These are phyloP conservation scores for Pseudococcus longispinus DNA, from an alignment of 2,888 invertebrate species.

Conservation along the genomic window DNA sequence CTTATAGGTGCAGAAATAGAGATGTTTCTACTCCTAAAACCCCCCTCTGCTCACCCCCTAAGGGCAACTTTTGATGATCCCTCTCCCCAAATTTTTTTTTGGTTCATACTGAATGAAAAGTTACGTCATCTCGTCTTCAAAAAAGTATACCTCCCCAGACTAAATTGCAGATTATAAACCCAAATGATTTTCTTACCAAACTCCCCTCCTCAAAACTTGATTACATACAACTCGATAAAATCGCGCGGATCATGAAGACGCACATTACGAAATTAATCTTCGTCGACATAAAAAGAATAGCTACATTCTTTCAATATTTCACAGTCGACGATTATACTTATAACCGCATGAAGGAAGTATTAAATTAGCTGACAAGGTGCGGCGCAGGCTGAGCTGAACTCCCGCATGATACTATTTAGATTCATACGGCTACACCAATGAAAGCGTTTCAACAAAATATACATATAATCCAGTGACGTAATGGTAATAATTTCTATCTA, in stretches of 20 bases:
- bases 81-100: no score
- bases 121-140: no score
- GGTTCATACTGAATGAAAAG: no score
- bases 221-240: background rate
- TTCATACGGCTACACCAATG: background rate
- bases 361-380: conserved; percentile 41
- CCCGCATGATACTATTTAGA: conserved; percentile 5
- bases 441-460: conserved; percentile 1
- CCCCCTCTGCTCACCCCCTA: no score
- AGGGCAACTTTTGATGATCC: no score
- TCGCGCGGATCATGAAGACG: background rate
- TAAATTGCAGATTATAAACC: no score
- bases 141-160: no score
- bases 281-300: background rate
- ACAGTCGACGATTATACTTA: conserved; percentile 4
- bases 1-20: no score
- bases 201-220: background rate
- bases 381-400: conserved; percentile 1
- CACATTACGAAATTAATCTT: background rate
- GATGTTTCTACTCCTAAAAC: no score
- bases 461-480: background rate
- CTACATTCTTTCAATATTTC: background rate
- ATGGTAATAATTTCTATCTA: background rate
- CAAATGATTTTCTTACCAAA: no score
- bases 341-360: conserved; percentile 33